Evolutionary conservation across 2,888 invertebrate species (phyloP).

Genomic region (Saturnia pavonia): DNA sequence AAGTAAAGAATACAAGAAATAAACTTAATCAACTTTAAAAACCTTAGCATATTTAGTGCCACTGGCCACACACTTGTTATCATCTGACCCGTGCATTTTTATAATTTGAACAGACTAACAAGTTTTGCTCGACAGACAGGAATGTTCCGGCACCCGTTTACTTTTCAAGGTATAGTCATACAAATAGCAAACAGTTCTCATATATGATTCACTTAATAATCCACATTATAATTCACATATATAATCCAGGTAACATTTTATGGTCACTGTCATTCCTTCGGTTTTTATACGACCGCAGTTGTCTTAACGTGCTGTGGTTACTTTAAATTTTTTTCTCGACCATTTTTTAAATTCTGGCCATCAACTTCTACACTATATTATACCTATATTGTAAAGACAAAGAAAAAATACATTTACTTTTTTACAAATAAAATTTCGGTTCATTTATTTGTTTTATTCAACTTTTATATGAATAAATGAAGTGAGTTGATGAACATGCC

Average conservation of each 20-base stretch:
- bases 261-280: slow-evolving; percentile 5
- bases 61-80: neutral
- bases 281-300: neutral
- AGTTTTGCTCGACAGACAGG: neutral
- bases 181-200: slow-evolving; percentile 7
- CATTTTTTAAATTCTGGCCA: neutral
- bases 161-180: neutral
- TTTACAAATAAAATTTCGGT: neutral
- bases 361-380: neutral
- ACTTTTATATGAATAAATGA: neutral
- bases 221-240: too few species aligned
- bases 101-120: neutral
- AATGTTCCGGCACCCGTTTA: neutral
- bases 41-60: neutral
- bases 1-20: neutral
- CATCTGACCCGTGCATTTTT: slow-evolving; percentile 1
- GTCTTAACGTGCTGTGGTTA: neutral
- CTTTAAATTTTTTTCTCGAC: neutral
- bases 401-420: neutral
- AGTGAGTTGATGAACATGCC: neutral
- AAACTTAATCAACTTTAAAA: neutral
- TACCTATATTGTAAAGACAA: neutral
- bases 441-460: neutral
- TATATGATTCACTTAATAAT: slow-evolving; percentile 9
- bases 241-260: slow-evolving; percentile 4